Base-by-base conservation (phyloP, 2,113 vertebrate species). In the Peromyscus maniculatus region DNA sequence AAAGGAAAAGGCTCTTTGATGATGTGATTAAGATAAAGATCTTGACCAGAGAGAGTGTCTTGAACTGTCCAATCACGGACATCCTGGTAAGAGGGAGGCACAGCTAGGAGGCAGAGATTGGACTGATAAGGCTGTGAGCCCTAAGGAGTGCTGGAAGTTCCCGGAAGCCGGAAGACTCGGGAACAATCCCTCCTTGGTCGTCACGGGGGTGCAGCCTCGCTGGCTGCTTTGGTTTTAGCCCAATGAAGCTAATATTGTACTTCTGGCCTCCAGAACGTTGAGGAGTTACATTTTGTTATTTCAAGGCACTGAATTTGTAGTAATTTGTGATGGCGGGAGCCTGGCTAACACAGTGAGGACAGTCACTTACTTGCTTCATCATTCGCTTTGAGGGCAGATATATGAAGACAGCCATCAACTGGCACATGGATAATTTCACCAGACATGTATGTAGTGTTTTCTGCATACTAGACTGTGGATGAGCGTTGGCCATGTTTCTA, bases 361-460 rank as follows among this genome's bases (percentile, higher is more conserved):
- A 67, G 74, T 92, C 64, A 4, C 19, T 91, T 36, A 19, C 33
- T 8, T 72, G 39, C 46, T 87, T 15, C 16, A 89, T 89, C 16
- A 7, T 87, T 80, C 33, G 33, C 69, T 87, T 94, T 82, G 66
- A 95, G 46, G 55, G 62, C 28, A 78, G 80, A 93, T 91, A 87
- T 59, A 59, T 87, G 72, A 92, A 93, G 78, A 52, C 26, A 49
- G 80, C 28, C 49, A 46, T 74, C 83, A 80, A 59, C 36, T 78
- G 67, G 82, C 9, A 46, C 12, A 22, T n/a, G 22, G 62, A 46
- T 57, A 43, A 91, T 82, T 92, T 62, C n/a, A 83, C 4, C 52
- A 33, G 89, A 69, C 21, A 62, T 7, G 13, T 52, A 13, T 59
- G 7, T 64, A 74, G 67, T 75, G 49, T 24, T 87, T 19, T 87